Evolutionary conservation across 2,888 invertebrate species (phyloP).

Genomic region (Pherbina coryleti): DNA sequence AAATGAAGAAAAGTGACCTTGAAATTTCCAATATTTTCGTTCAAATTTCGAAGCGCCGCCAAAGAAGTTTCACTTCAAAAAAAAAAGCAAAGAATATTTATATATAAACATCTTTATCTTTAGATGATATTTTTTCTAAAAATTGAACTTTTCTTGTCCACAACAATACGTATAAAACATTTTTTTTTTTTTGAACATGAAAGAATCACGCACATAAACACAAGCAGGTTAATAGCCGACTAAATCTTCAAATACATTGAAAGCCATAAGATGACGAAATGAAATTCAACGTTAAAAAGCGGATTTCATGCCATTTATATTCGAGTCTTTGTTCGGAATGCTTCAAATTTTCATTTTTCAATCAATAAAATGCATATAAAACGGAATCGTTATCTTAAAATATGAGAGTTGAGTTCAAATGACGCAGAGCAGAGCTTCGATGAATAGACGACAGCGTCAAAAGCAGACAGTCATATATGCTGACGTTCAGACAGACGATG

Average conservation of each 20-base stretch:
- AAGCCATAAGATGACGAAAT: neutral
- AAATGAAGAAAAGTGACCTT: too few species aligned
- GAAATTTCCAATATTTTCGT: too few species aligned
- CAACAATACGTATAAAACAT: too few species aligned
- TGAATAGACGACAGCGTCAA: neutral
- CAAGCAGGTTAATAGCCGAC: neutral
- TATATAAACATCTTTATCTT: too few species aligned
- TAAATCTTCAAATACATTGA: neutral
- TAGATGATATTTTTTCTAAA: too few species aligned
- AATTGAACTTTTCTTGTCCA: too few species aligned
- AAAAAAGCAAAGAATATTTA: too few species aligned
- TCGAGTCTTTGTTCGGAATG: neutral
- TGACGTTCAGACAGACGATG: neutral
- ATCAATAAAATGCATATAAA: constrained; percentile 26
- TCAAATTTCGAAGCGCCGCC: too few species aligned
- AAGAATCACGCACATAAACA: neutral
- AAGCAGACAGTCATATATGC: too few species aligned
- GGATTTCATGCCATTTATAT: constrained; percentile 2
- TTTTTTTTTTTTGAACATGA: too few species aligned
- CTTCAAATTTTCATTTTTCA: constrained; percentile 9
- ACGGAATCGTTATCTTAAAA: neutral
- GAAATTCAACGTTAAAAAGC: neutral
- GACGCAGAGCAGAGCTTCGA: neutral
- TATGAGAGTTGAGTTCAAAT: neutral
- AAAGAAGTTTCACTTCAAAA: too few species aligned